Conservation (phyloP, 2,113 vertebrate species). For the Vidua chalybeata region DNA sequence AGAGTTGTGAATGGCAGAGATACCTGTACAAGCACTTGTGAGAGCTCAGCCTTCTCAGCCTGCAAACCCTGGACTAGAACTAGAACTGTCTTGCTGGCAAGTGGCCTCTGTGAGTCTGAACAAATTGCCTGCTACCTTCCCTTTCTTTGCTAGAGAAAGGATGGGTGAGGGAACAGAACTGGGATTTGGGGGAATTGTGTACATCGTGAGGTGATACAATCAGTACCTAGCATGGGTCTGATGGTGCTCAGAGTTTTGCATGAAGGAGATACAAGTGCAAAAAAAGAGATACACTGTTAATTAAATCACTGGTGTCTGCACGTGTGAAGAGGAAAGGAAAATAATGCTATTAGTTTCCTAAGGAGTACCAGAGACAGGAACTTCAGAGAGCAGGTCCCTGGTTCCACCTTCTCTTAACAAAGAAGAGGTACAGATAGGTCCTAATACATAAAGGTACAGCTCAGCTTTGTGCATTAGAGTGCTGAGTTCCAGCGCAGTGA, state of each 20-base stretch:
- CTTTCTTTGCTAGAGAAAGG: neutral
- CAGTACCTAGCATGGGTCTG: neutral
- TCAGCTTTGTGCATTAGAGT: neutral
- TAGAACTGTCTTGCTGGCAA: neutral
- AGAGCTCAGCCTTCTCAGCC: accelerated
- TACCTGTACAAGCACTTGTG: neutral
- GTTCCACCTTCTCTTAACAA: neutral
- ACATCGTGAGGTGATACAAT: accelerated
- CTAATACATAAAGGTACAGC: neutral
- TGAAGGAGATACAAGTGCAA: neutral
- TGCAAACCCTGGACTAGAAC: neutral
- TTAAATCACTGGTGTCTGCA: neutral
- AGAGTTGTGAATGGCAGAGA: neutral
- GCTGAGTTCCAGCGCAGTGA: neutral
- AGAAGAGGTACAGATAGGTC: neutral
- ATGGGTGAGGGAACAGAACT: neutral
- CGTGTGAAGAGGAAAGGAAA: neutral
- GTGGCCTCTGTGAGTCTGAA: neutral
- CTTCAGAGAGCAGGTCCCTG: neutral
- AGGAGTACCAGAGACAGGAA: neutral
- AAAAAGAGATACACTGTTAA: neutral
- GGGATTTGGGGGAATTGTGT: neutral
- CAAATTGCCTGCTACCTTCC: neutral
- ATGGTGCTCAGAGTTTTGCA: neutral
- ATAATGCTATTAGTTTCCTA: neutral